Evolutionary conservation across 2,113 vertebrate species (phyloP), one percentile per base, ranked within the genome.

Genomic region (Plectropomus leopardus): DNA sequence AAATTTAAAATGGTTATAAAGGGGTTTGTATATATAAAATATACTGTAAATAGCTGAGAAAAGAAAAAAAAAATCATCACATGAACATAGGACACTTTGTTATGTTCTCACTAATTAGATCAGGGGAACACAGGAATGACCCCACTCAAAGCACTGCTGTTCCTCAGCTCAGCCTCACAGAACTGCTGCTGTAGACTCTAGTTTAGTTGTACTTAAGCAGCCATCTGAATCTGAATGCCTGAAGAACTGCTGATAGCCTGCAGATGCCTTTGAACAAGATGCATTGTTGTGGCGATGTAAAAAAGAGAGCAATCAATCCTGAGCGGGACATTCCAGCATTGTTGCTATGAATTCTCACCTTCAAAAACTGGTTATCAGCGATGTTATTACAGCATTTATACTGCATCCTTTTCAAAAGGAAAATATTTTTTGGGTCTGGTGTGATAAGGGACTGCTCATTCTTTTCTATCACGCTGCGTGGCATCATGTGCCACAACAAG

Each of bases 401-500:
- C 28, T 40, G 34, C 59, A 69, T 69, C 28, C 19, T 44, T 51
- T 65, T 68, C 7, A 63, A 72, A 73, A 61, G 42, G 11, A 76
- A 80, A 80, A 50, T 11, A 32, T 28, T 53, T 51, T 34, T 69
- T 57, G 23, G 14, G 28, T 48, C 32, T 4, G 23, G 45, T 50
- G 44, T 45, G 78, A 86, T 83, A 77, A 74, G n/a, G 28, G 50
- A 83, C 16, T 28, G 48, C 68, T 78, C 26, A n/a, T 74, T 67
- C 50, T 78, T 79, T 87, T 44, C 36, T 77, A 28, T 78, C 63
- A 36, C 1, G 17, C 57, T 59, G 65, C 32, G 15, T 54, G 51
- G 74, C 61, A 50, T 86, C 51, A 59, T 69, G 73, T 83, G 75
- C 64, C 63, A 83, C 54, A 72, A 61, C 61, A 67, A 70, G 51